phyloP scores from a whole-genome alignment of 2,797 vertebrate species.

The Crossoptilon crossoptilon region DNA sequence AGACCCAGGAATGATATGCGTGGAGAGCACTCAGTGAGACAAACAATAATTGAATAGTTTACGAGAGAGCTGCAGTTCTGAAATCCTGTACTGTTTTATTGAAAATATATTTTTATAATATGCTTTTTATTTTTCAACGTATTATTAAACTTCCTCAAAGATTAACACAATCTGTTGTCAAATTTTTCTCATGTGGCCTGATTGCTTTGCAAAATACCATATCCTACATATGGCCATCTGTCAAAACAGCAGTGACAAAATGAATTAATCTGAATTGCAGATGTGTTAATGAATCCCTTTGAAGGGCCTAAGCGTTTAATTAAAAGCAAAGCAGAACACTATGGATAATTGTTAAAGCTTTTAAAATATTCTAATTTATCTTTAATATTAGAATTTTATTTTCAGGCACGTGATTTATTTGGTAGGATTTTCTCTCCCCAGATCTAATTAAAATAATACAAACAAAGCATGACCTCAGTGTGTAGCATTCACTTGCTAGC shows the following conservation, averaged over 20 bases:
- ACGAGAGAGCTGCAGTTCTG: neutral
- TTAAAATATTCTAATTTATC: slow-evolving; percentile 66
- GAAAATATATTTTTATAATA: slow-evolving; percentile 50
- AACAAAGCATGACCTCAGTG: slow-evolving; percentile 38
- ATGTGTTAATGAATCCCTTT: slow-evolving; percentile 77
- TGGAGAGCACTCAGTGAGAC: slow-evolving; percentile 4
- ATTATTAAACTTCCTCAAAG: slow-evolving; percentile 64
- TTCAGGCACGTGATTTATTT: slow-evolving; percentile 43
- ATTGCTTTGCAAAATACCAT: slow-evolving; percentile 61
- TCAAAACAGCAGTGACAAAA: slow-evolving; percentile 76
- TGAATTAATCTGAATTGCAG: slow-evolving; percentile 76
- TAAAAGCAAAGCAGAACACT: slow-evolving; percentile 73
- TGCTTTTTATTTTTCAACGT: slow-evolving; percentile 42
- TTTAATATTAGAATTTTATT: slow-evolving; percentile 71
- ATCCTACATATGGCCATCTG: slow-evolving; percentile 71
- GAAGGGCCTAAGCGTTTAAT: slow-evolving; percentile 78
- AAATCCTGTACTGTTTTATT: neutral
- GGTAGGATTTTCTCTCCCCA: slow-evolving; percentile 11
- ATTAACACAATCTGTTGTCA: slow-evolving; percentile 65
- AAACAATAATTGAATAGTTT: slow-evolving; percentile 11
- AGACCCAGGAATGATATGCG: neutral
- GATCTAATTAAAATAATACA: slow-evolving; percentile 58
- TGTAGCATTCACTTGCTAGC: neutral
- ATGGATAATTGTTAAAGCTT: slow-evolving; percentile 68
- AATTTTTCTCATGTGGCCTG: slow-evolving; percentile 61